phyloP scores from a whole-genome alignment of 2,113 vertebrate species.

The Herpetotheres cachinnans region DNA sequence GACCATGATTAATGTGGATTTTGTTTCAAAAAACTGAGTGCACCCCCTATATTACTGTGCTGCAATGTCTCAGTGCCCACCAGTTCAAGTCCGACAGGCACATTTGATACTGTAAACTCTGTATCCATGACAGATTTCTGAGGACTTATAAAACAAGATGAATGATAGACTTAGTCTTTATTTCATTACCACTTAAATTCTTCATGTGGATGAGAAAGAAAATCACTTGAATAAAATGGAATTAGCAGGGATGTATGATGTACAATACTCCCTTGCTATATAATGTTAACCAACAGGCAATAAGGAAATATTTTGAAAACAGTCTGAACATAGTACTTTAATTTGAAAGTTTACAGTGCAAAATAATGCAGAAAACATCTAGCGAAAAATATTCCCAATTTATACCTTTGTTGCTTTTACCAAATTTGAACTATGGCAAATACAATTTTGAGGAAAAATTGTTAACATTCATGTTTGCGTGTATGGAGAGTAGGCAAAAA shows the following conservation, averaged over 20 bases:
- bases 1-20: not conserved
- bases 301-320: not conserved
- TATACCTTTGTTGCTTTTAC: not conserved
- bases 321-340: not conserved
- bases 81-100: not conserved
- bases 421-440: not conserved
- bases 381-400: not conserved
- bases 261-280: not conserved
- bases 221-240: not conserved
- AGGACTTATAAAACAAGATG: not conserved
- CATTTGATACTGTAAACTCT: not conserved
- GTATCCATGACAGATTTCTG: not conserved
- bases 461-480: not conserved
- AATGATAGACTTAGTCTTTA: not conserved
- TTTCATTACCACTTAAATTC: not conserved
- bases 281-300: not conserved
- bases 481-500: not conserved
- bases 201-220: not conserved
- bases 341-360: not conserved
- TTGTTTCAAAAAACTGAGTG: not conserved
- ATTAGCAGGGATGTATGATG: not conserved
- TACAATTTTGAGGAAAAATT: not conserved
- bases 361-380: not conserved
- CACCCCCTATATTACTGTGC: not conserved
- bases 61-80: not conserved